Evolutionary conservation across 2,113 vertebrate genomes (phyloP).

Genomic region (Proterorhinus semilunaris): DNA sequence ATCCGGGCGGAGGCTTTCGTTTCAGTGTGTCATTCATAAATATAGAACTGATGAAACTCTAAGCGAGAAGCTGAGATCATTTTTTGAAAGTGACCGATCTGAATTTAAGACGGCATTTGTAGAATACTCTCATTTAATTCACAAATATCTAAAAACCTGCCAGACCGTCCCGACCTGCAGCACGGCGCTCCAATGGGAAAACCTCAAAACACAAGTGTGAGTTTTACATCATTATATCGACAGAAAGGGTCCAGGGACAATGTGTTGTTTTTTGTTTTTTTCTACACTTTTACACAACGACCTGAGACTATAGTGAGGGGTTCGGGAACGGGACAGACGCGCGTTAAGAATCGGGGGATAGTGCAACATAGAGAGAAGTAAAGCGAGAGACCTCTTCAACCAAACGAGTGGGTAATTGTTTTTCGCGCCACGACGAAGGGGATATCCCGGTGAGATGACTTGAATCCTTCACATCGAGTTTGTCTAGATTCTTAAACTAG

Average conservation of each 20-base stretch:
- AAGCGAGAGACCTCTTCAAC: slow-evolving; percentile 56
- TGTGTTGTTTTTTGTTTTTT: slow-evolving; percentile 7
- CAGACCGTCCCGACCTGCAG: neutral
- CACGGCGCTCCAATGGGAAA: neutral
- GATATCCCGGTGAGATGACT: neutral
- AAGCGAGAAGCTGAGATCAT: no score
- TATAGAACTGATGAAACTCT: no score
- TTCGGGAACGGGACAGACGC: slow-evolving; percentile 6
- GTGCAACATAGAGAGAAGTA: slow-evolving; percentile 62
- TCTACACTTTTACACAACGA: slow-evolving; percentile 60
- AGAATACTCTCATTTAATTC: no score
- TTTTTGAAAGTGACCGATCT: no score
- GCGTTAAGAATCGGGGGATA: slow-evolving; percentile 47
- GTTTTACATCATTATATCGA: slow-evolving; percentile 10
- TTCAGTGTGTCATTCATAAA: no score
- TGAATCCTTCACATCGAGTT: neutral
- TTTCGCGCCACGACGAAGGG: neutral
- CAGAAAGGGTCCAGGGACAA: slow-evolving; percentile 20
- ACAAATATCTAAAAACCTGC: slow-evolving; percentile 6
- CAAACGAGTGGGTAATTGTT: neutral
- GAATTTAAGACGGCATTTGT: neutral
- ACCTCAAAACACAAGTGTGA: slow-evolving; percentile 2
- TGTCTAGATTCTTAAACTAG: no score
- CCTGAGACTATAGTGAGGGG: slow-evolving; percentile 65
- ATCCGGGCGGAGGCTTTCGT: no score